These are phyloP conservation scores for Vidua macroura DNA, from an alignment of 2,113 vertebrate genomes.

Conservation along the genomic window DNA sequence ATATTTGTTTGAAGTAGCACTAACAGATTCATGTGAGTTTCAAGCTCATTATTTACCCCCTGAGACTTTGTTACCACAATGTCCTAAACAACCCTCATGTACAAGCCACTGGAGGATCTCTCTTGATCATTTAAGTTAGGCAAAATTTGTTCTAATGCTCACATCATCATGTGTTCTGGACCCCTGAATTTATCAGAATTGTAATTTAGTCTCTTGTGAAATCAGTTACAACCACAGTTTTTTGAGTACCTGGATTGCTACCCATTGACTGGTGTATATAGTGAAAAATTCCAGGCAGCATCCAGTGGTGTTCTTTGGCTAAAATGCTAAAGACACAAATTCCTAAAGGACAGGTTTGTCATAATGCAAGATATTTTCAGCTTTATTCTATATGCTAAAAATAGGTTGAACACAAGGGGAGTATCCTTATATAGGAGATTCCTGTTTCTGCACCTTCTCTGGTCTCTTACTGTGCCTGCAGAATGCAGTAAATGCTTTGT, in stretches of 20 bases:
- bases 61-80: not conserved
- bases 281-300: not conserved
- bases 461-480: not conserved
- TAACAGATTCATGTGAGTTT: not conserved
- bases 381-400: not conserved
- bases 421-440: not conserved
- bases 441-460: not conserved
- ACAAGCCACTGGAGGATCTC: not conserved
- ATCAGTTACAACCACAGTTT: not conserved
- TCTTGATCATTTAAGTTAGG: not conserved
- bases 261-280: accelerated
- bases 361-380: not conserved
- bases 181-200: not conserved
- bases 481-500: not conserved
- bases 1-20: not conserved
- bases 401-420: not conserved
- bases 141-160: not conserved
- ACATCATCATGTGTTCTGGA: not conserved
- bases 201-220: not conserved
- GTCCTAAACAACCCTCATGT: not conserved
- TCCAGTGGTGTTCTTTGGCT: not conserved
- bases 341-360: not conserved
- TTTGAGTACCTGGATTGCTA: not conserved
- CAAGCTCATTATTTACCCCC: not conserved
- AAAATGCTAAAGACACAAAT: not conserved